These are phyloP conservation scores for Macrosoma leucophasiata DNA, from an alignment of 2,888 invertebrate genomes.

Conservation along the genomic window DNA sequence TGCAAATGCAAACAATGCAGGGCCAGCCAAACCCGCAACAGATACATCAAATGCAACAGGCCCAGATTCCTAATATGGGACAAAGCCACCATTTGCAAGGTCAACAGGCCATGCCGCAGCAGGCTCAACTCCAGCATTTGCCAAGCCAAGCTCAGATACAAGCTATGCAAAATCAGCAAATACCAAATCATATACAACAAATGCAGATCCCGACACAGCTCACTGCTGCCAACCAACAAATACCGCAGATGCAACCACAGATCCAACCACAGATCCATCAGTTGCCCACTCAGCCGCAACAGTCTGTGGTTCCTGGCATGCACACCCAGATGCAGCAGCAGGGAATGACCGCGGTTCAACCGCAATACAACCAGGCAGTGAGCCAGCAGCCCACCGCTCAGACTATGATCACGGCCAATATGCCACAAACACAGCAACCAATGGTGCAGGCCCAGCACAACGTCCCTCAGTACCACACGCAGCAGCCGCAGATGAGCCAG, in stretches of 20 bases:
- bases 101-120: constrained; percentile 64
- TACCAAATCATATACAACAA: constrained; percentile 73
- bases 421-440: constrained; percentile 65
- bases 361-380: constrained; percentile 71
- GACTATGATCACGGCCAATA: constrained; percentile 61
- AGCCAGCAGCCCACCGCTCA: constrained; percentile 63
- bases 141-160: constrained; percentile 71
- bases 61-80: constrained; percentile 66
- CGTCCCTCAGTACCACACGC: constrained; percentile 69
- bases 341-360: constrained; percentile 65
- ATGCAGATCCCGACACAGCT: constrained; percentile 68
- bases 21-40: constrained; percentile 64
- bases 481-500: constrained; percentile 66
- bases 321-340: constrained; percentile 71
- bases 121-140: constrained; percentile 68
- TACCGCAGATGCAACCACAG: constrained; percentile 71
- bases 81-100: constrained; percentile 64
- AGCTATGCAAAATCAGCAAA: constrained; percentile 71
- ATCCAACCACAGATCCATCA: constrained; percentile 72
- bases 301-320: constrained; percentile 67
- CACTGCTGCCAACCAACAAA: constrained; percentile 61
- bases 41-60: constrained; percentile 68
- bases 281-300: constrained; percentile 66
- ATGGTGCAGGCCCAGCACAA: constrained; percentile 69
- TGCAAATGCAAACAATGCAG: constrained; percentile 72